Evolutionary conservation across 2,113 vertebrate genomes (phyloP), one percentile per base, ranked within the genome.

Genomic region (Oxyruncus cristatus): DNA sequence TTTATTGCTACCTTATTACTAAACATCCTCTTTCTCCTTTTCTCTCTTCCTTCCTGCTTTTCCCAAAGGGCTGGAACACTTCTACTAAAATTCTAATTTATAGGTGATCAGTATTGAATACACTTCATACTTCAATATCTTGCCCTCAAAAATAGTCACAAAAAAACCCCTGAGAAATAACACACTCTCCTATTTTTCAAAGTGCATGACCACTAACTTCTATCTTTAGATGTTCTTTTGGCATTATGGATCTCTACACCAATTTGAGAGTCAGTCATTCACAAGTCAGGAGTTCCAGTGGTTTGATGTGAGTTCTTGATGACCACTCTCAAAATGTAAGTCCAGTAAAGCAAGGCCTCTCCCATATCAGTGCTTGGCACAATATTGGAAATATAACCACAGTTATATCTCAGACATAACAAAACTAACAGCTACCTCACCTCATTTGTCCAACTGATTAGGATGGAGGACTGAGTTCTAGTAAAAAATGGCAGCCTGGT

Each of bases 181-280:
- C 3, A 26, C 4, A 1, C 0, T 0, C 7, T 8, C 24, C 11
- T 4, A 42, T 76, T 67, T 55, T 62, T 30, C 22, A 30, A 65
- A 72, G 32, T 42, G 6, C 14, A 11, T 44, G 15, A 26, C 6
- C 13, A 56, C 39, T 67, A 35, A 28, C 5, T 23, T 76, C 7
- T 77, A 12, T 46, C 19, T 46, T 12, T 73, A 59, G 8, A 9
- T 73, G 6, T 90, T 8, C 1, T 84, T 85, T 73, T 68, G n/a
- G 6, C 15, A 16, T 55, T 59, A 33, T 4, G 4, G 24, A 41
- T 49, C 28, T 68, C 27, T 44, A 56, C 12, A 50, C 2, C 12
- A n/a, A 33, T 22, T 61, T 86, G 26, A 75, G 61, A 71, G 18
- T 68, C 20, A 50, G 7, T 47, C 55, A 26, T 73, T 59, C 27